Evolutionary conservation across 1,140 invertebrate species (phyloP), one percentile per base, ranked within the genome.

Genomic region (Ctenoplectra terminalis): DNA sequence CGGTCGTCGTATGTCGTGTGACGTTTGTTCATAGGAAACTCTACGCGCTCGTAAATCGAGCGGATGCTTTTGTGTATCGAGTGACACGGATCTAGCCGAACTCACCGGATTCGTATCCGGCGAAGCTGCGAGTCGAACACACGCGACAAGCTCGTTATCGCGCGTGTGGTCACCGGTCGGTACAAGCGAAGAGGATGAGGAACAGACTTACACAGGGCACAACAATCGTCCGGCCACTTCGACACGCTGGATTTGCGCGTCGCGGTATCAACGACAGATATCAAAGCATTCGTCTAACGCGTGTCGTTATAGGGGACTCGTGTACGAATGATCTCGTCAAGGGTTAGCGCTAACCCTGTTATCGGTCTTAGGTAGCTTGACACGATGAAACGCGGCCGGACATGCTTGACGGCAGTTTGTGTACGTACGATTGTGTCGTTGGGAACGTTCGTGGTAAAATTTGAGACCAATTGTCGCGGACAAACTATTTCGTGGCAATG

Each of bases 31-130:
- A 54, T n/a, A 48, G 52, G 81, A 78, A 85, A 67, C 58, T 52
- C 67, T 56, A 56, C 37, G 67, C 23, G 84, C 75, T 80, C 73
- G 82, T 87, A 87, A 87, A 87, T 87, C 73, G 82, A 74, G 73
- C 78, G 83, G 74, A 79, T 79, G 82, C 83, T 88, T 85, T 87
- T 85, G 82, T 79, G 79, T 81, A 87, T 87, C 85, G 76, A 85
- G 75, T 88, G 86, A 87, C 87, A 88, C 23, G 58, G 48, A 46
- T 69, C 82, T 40, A 46, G 54, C n/a, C 64, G 70, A 78, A 85
- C 72, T 82, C 85, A 54, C 61, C n/a, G 60, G 52, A 64, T 69
- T 74, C 76, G 77, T 70, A 63, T 74, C 69, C 78, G 77, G 64
- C 74, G 61, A 75, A 79, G n/a, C 85, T 67, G 60, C 63, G 81